A percentile compares a stretch with the other conserved stretches of the same genome.
phyloP scores from a whole-genome alignment of 2,113 vertebrate species.

The Paracanthobrama guichenoti region DNA sequence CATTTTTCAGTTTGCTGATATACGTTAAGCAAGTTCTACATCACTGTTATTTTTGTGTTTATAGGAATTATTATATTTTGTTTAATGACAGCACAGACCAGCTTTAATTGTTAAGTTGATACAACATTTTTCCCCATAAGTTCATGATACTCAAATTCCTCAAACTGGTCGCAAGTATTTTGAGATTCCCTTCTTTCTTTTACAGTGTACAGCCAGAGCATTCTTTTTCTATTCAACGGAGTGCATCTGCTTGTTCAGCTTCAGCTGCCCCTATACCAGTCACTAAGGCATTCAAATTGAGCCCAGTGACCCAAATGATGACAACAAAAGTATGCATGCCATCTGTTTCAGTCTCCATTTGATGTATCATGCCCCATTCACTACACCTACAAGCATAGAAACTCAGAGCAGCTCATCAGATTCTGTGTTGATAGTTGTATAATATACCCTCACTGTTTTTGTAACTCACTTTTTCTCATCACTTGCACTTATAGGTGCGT shows the following conservation, averaged over 20 bases:
- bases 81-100: too few relatives aligned
- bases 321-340: constrained; percentile 32
- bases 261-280: constrained; percentile 22
- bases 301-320: constrained; percentile 36
- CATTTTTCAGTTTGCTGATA: too few relatives aligned
- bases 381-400: constrained; percentile 38
- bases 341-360: constrained; percentile 48
- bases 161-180: not conserved
- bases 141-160: not conserved
- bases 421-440: constrained; percentile 39
- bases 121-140: too few relatives aligned
- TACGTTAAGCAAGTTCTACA: too few relatives aligned
- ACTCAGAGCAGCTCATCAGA: constrained; percentile 40
- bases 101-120: too few relatives aligned
- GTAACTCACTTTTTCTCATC: constrained; percentile 20
- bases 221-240: constrained; percentile 35
- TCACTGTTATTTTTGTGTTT: too few relatives aligned
- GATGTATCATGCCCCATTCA: constrained; percentile 44
- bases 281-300: constrained; percentile 33
- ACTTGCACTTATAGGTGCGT: constrained; percentile 2
- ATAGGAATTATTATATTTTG: too few relatives aligned
- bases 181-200: not conserved
- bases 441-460: constrained; percentile 43
- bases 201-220: not conserved
- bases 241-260: constrained; percentile 41